Percentiles rank a stretch among this genome's conserved stretches.
These are phyloP conservation scores for Cataglyphis rosenhaueri DNA, from an alignment of 2,888 invertebrate genomes.

Conservation along the genomic window DNA sequence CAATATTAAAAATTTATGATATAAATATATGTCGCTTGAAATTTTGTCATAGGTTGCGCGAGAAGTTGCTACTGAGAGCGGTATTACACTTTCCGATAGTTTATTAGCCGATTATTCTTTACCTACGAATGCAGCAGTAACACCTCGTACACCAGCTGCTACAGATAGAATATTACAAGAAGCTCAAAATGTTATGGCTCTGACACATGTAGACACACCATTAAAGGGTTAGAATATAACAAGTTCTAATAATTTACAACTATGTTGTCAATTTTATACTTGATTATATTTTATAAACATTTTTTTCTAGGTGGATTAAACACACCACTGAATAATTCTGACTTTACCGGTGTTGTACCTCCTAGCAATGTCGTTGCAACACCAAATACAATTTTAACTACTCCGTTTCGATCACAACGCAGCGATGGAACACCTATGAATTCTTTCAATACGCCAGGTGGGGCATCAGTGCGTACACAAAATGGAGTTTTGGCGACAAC, in stretches of 20 bases:
- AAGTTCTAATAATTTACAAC: neutral
- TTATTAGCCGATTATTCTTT: constrained; percentile 96
- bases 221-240: constrained; percentile 88
- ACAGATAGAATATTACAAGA: constrained; percentile 96
- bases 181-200: constrained; percentile 99
- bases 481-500: constrained; percentile 88
- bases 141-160: constrained; percentile 95
- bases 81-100: constrained; percentile 92
- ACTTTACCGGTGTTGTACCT: constrained; percentile 94
- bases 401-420: constrained; percentile 92
- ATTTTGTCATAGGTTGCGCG: constrained; percentile 88
- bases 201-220: constrained; percentile 99
- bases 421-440: constrained; percentile 87
- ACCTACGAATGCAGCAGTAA: constrained; percentile 89
- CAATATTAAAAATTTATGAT: neutral
- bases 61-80: constrained; percentile 93
- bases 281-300: neutral
- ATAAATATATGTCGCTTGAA: neutral
- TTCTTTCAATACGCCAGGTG: constrained; percentile 85
- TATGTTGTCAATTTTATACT: neutral
- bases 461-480: constrained; percentile 87
- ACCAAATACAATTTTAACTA: constrained; percentile 96
- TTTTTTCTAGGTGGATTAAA: constrained; percentile 91
- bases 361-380: constrained; percentile 91
- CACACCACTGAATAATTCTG: constrained; percentile 95